Conservation (phyloP, 2,113 vertebrate species). For the Odontesthes bonariensis region DNA sequence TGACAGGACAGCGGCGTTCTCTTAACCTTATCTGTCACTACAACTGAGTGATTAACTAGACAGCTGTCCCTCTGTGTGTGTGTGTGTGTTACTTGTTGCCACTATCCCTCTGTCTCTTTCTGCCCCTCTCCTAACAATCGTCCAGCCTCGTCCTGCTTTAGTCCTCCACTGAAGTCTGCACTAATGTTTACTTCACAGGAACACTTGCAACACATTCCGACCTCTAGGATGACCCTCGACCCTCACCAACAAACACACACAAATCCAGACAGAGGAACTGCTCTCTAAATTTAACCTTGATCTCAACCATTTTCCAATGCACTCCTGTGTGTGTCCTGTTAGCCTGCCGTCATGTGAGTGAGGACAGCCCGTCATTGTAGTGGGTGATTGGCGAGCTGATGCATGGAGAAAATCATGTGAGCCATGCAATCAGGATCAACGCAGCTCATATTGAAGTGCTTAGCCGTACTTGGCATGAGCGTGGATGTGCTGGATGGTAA, state of each 20-base stretch:
- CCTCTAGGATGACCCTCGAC: conserved; percentile 24
- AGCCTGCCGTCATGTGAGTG: conserved; percentile 69
- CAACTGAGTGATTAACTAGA: conserved; percentile 86
- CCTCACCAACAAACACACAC: conserved; percentile 25
- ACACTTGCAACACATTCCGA: conserved; percentile 34
- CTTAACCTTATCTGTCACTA: conserved; percentile 91
- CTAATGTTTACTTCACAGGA: conserved; percentile 29
- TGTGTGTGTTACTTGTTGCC: conserved; percentile 31
- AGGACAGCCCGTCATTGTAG: conserved; percentile 75
- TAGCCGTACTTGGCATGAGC: conserved; percentile 54
- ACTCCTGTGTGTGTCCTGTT: conserved; percentile 58
- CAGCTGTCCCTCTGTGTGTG: conserved; percentile 65
- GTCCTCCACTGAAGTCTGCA: conserved; percentile 12
- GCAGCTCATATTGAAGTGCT: conserved; percentile 57
- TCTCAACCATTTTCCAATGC: conserved; percentile 66
- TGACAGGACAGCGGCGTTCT: conserved; percentile 74
- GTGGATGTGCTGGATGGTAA: conserved; percentile 17
- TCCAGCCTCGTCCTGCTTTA: conserved; percentile 13
- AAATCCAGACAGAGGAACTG: conserved; percentile 63
- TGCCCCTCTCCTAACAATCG: conserved; percentile 21
- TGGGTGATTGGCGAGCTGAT: conserved; percentile 73
- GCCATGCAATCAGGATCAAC: conserved; percentile 58
- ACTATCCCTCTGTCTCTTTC: conserved; percentile 26
- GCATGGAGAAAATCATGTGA: conserved; percentile 72
- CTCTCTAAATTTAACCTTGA: conserved; percentile 79